Conservation (phyloP, 2,797 vertebrate genomes). For the Tenualosa ilisha region DNA sequence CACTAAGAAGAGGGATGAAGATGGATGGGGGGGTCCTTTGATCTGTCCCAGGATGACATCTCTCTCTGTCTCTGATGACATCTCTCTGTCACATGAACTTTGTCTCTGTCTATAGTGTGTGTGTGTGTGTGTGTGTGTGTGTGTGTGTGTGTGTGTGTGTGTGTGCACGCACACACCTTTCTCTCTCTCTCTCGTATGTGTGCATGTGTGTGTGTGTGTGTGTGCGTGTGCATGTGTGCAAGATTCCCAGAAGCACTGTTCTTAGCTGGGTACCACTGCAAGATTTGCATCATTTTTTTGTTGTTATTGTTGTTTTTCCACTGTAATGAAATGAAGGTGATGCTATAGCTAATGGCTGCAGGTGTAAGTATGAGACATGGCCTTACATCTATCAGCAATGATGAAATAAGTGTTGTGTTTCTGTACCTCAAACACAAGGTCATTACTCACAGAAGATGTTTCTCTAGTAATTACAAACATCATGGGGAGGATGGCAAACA, state of each 20-base stretch:
- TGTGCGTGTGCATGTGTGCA: neutral
- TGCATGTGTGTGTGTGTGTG: neutral
- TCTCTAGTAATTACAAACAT: neutral
- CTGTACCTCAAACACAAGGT: neutral
- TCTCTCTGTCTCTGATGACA: neutral
- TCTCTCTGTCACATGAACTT: neutral
- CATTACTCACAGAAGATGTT: neutral
- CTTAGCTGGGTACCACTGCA: neutral
- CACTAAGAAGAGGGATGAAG: neutral
- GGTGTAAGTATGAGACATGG: neutral
- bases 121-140: neutral
- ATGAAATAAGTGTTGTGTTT: neutral
- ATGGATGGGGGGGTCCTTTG: neutral
- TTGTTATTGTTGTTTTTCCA: no score
- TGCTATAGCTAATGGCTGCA: neutral
- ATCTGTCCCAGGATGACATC: neutral
- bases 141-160: neutral
- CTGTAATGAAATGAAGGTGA: neutral
- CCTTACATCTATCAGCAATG: neutral
- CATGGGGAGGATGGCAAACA: neutral
- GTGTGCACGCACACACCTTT: neutral
- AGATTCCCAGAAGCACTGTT: neutral
- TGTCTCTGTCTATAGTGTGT: neutral
- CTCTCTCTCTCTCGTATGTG: neutral
- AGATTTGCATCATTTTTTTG: constrained; percentile 12